Base-by-base conservation (phyloP, 2,888 invertebrate genomes). In the Hipparchia semele region DNA sequence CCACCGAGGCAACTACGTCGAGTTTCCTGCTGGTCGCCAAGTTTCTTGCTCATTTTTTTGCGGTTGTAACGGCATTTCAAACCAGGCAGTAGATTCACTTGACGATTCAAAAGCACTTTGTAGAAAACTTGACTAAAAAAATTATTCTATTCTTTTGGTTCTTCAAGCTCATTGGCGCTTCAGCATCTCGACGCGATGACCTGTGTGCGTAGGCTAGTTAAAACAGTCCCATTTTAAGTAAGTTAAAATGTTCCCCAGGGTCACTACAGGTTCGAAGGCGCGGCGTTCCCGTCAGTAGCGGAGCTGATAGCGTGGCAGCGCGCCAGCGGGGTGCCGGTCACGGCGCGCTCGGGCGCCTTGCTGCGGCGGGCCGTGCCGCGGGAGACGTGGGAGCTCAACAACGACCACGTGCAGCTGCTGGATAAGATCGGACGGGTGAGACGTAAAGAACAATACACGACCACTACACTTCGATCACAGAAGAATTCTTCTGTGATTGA, bases 311-410 rank as follows among this genome's bases (percentile, higher is more conserved):
- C 96, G 79, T 97, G 98, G 94, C 99, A 99, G 89, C 96, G 96
- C 83, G 96, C 97, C 75, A 97, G 97, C 77, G 97, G 97, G 12
- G 94, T 97, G 77, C 97, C 99, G 0, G 98, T 99, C 1, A 99
- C 99, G 0, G 97, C 97, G 79, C 96, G 98, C 81, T 99, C 99
- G 0, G 98, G 98, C 67, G 98, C 99, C 72, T 96, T 99, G 83
- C 94, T 99, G 70, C 95, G 96, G 74, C 96, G 96, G 71, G 98
- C 99, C 5, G 97, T 99, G 80, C 96, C 97, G 7, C 92, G 98
- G 46, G 99, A 99, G 94, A 95, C 97, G 78, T 99, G 99, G 99
- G 99, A 99, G 85, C 95, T 99, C 1, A 98, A 98, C 87, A 99
- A 99, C 86, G 98, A 99, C 86, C 98, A 99, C 88, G 98, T 99